Conservation (phyloP, 2,797 vertebrate species). For the Monodelphis domestica region DNA sequence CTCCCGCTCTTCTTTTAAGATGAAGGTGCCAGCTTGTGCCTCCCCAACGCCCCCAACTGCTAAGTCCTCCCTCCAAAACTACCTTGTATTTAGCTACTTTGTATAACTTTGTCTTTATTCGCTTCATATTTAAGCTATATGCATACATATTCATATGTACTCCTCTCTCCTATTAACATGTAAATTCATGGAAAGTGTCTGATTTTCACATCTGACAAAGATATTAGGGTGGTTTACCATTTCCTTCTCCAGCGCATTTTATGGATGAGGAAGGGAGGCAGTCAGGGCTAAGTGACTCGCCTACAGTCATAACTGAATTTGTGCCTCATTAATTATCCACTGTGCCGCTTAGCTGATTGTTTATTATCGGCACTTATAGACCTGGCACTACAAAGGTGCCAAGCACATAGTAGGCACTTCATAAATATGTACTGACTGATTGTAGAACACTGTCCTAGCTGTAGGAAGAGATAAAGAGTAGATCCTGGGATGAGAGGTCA, state of each 20-base stretch:
- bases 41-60: neutral
- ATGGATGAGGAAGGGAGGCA: too few relatives aligned
- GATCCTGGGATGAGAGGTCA: neutral
- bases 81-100: neutral
- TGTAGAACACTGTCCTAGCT: neutral
- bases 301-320: too few relatives aligned
- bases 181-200: neutral
- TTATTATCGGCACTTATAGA: neutral
- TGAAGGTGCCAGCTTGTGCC: neutral
- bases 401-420: neutral
- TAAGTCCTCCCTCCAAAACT: neutral
- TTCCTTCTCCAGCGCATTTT: too few relatives aligned
- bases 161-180: neutral
- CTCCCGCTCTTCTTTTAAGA: neutral
- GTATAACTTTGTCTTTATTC: neutral
- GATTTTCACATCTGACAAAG: too few relatives aligned
- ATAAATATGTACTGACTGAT: neutral
- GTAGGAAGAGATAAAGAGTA: neutral
- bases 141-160: neutral
- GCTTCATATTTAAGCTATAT: neutral
- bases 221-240: too few relatives aligned
- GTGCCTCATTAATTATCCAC: too few relatives aligned
- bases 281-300: too few relatives aligned
- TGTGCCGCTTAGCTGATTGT: too few relatives aligned
- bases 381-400: neutral